Conservation (phyloP, 1,140 invertebrate genomes). For the Drosophila willistoni region DNA sequence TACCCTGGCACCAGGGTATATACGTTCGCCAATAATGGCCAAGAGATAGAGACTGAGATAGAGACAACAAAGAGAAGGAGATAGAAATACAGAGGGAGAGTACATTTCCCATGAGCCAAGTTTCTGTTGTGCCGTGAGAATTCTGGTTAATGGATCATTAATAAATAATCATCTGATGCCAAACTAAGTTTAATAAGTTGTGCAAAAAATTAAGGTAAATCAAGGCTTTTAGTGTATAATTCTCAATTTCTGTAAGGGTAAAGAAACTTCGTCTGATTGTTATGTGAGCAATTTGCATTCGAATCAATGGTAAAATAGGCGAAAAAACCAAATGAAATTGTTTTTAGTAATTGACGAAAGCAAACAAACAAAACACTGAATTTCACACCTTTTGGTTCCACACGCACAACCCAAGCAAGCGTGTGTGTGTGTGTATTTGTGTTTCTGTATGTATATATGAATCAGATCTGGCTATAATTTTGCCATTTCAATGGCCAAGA, state of each 20-base stretch:
- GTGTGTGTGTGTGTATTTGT: neutral
- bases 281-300: conserved; percentile 35
- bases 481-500: conserved; percentile 20
- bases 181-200: neutral
- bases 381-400: conserved; percentile 65
- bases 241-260: neutral
- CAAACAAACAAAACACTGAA: conserved; percentile 63
- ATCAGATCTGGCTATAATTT: conserved; percentile 30
- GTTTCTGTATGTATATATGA: neutral
- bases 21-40: neutral
- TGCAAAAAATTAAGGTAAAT: too few species aligned
- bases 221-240: neutral
- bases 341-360: conserved; percentile 70
- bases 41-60: neutral
- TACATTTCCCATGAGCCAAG: neutral
- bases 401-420: conserved; percentile 34
- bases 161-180: neutral
- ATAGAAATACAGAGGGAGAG: neutral
- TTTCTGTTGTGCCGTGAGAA: neutral
- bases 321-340: conserved; percentile 44
- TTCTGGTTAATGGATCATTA: neutral
- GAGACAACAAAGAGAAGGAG: neutral
- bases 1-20: neutral
- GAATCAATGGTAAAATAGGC: conserved; percentile 6
- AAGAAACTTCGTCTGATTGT: neutral